Evolutionary conservation across 2,888 invertebrate genomes (phyloP).

Genomic region (Drosophila falleni): DNA sequence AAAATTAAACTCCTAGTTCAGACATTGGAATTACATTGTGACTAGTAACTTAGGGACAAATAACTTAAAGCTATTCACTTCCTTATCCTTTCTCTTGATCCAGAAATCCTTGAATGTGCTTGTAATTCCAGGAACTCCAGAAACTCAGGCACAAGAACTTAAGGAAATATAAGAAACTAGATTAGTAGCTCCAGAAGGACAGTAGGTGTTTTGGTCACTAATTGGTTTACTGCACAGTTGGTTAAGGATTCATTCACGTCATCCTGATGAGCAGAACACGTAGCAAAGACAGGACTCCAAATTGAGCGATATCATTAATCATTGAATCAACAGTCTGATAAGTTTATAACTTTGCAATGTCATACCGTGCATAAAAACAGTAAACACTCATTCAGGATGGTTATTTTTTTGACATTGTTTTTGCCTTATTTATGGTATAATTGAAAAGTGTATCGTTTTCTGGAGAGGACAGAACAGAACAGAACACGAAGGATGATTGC

Average conservation of each 20-base stretch:
- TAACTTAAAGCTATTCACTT: no score
- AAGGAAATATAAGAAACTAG: neutral
- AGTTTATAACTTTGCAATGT: slow-evolving; percentile 3
- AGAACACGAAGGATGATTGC: slow-evolving; percentile 7
- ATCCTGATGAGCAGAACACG: neutral
- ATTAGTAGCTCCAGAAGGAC: neutral
- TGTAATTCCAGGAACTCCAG: neutral
- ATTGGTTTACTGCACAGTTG: neutral
- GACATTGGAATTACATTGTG: no score
- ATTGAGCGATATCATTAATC: slow-evolving; percentile 35
- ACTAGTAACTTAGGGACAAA: no score
- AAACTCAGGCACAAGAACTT: neutral
- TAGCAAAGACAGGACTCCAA: neutral
- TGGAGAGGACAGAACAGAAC: neutral
- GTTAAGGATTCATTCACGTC: neutral
- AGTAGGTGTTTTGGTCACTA: neutral
- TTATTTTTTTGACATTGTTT: slow-evolving; percentile 34
- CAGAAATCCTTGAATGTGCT: neutral
- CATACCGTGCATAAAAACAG: slow-evolving; percentile 6
- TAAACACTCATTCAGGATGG: slow-evolving; percentile 6
- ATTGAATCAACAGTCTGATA: slow-evolving; percentile 47
- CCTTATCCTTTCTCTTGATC: neutral
- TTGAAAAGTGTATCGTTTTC: slow-evolving; percentile 20
- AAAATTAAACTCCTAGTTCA: no score
- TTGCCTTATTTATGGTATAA: slow-evolving; percentile 14